Conservation (phyloP, 35 echinoderm and acorn worm species). For the Lytechinus variegatus region DNA sequence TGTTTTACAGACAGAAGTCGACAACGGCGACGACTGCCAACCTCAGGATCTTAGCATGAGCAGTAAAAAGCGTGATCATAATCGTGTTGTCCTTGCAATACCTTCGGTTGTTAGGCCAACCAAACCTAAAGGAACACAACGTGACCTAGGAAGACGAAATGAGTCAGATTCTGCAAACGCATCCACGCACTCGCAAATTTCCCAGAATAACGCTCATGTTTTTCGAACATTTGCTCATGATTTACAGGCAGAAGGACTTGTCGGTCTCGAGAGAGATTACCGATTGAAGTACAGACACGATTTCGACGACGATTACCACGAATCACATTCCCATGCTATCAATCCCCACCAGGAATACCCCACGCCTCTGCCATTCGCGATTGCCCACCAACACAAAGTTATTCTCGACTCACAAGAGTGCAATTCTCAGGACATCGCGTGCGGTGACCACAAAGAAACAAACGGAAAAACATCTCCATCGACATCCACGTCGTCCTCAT, state of each 20-base stretch:
- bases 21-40: not conserved
- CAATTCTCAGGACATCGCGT: not conserved
- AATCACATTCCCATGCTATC: not conserved
- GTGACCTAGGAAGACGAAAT: not conserved
- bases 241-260: not conserved
- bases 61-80: conserved; percentile 23
- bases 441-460: not conserved
- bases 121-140: not conserved
- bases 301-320: conserved; percentile 29
- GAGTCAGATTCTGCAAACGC: conserved; percentile 22
- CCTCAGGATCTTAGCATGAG: conserved; percentile 23
- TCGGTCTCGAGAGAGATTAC: conserved; percentile 24
- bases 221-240: not conserved
- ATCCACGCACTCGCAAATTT: not conserved
- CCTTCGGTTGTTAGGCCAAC: not conserved
- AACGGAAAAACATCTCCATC: conserved; percentile 41
- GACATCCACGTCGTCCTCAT: conserved; percentile 44
- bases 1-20: not conserved
- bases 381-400: conserved; percentile 5
- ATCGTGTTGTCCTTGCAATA: conserved; percentile 21
- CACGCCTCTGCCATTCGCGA: not conserved
- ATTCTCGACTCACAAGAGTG: not conserved
- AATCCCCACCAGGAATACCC: not conserved
- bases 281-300: not conserved
- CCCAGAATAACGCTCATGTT: not conserved